Conservation (phyloP, 2,113 vertebrate genomes). For the Saguinus imperator region DNA sequence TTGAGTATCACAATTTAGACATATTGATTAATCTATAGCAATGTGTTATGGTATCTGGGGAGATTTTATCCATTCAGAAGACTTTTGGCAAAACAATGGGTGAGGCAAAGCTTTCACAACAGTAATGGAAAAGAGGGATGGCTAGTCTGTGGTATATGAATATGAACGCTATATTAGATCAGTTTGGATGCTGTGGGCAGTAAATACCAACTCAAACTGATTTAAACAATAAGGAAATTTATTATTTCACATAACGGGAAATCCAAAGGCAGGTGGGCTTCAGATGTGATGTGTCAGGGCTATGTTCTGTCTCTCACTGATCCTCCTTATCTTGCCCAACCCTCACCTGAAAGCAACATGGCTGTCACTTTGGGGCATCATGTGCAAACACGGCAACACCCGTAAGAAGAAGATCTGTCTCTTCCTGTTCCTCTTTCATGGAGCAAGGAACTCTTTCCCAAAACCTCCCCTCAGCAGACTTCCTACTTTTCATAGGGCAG, state of each 20-base stretch:
- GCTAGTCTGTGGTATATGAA: not conserved
- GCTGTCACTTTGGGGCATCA: not conserved
- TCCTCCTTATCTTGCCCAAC: not conserved
- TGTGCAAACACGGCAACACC: not conserved
- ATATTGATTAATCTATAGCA: not conserved
- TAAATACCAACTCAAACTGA: not conserved
- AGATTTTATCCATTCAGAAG: conserved; percentile 7
- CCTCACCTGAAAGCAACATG: not conserved
- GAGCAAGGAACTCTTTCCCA: not conserved
- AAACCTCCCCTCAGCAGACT: not conserved
- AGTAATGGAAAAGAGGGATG: not conserved
- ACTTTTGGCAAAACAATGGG: not conserved
- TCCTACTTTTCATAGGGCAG: not conserved
- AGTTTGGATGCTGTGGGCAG: not conserved
- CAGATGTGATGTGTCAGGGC: not conserved
- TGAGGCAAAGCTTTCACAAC: not conserved
- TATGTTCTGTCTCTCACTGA: not conserved
- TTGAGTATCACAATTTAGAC: not conserved
- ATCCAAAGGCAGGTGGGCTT: not conserved
- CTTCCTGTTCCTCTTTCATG: not conserved
- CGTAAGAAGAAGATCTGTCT: not conserved
- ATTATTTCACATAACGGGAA: conserved; percentile 30
- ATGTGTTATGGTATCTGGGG: not conserved
- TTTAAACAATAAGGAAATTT: conserved; percentile 43
- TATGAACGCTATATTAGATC: not conserved